A percentile compares a stretch with the other conserved stretches of the same genome.
Evolutionary conservation across 2,113 vertebrate genomes (phyloP).

Genomic region (Cairina moschata): DNA sequence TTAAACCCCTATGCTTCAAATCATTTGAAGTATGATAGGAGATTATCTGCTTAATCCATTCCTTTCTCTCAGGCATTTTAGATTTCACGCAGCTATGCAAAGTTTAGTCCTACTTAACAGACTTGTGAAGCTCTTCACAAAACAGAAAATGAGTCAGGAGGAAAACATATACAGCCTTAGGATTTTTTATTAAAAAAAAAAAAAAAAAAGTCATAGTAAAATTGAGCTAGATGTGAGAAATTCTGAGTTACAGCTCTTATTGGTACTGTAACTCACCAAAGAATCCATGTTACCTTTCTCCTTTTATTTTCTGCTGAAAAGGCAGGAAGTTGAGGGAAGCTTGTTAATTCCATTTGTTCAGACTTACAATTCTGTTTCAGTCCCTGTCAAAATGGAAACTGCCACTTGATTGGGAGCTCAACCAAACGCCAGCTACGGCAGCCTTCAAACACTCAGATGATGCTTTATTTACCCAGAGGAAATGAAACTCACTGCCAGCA

Average conservation of each 20-base stretch:
- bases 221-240: not conserved
- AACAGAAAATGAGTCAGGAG: not conserved
- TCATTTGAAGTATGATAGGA: not conserved
- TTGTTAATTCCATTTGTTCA: not conserved
- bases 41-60: conserved; percentile 43
- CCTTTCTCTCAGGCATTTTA: not conserved
- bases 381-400: not conserved
- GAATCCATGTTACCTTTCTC: not conserved
- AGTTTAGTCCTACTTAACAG: not conserved
- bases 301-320: not conserved
- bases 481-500: not conserved
- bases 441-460: not conserved
- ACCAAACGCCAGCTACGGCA: not conserved
- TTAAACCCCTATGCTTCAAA: not conserved
- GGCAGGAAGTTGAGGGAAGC: not conserved
- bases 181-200: not conserved
- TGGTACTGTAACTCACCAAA: not conserved
- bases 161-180: not conserved
- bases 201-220: too few species aligned
- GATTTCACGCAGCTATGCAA: not conserved
- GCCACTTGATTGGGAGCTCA: not conserved
- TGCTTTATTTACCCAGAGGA: not conserved
- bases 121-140: not conserved
- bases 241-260: not conserved
- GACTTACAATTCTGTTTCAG: not conserved